phyloP scores from a whole-genome alignment of 2,888 invertebrate genomes.

The Eupithecia exiguata region DNA sequence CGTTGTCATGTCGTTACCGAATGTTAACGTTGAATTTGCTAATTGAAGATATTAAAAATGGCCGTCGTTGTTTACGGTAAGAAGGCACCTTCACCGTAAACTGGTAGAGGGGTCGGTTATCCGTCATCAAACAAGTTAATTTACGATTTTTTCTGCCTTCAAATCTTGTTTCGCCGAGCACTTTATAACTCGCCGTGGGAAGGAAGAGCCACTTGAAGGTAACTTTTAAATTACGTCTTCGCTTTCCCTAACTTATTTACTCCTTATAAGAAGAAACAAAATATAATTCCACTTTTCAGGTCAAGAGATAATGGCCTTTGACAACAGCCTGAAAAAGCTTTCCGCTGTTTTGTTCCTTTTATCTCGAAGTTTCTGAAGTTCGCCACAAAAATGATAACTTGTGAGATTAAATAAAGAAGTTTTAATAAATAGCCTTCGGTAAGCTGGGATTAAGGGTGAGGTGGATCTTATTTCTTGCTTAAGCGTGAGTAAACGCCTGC shows the following conservation, averaged over 20 bases:
- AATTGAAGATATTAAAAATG: constrained; percentile 59
- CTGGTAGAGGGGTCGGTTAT: constrained; percentile 43
- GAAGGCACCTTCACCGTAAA: constrained; percentile 10
- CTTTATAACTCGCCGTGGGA: constrained; percentile 61
- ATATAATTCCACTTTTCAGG: constrained; percentile 82
- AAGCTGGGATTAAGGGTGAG: constrained; percentile 69
- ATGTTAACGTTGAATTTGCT: constrained; percentile 63
- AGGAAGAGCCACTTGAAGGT: constrained; percentile 66
- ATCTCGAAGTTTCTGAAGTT: constrained; percentile 78
- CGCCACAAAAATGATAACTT: constrained; percentile 81
- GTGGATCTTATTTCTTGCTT: constrained; percentile 62
- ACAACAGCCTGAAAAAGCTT: constrained; percentile 82
- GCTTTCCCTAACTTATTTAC: constrained; percentile 78
- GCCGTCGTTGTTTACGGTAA: constrained; percentile 38
- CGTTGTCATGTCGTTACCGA: constrained; percentile 72
- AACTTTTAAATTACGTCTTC: constrained; percentile 80
- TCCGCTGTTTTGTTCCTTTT: constrained; percentile 83
- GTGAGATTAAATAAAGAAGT: constrained; percentile 79
- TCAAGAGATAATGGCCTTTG: constrained; percentile 82
- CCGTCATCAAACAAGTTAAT: constrained; percentile 56
- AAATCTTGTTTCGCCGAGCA: constrained; percentile 62
- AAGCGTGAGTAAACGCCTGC: constrained; percentile 38
- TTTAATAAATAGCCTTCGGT: constrained; percentile 78
- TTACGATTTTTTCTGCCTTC: constrained; percentile 56
- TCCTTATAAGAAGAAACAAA: constrained; percentile 79